A percentile compares a stretch with the other conserved stretches of the same genome.
These are phyloP conservation scores for Prosopocoilus inquinatus DNA, from an alignment of 2,888 invertebrate species.

Conservation along the genomic window DNA sequence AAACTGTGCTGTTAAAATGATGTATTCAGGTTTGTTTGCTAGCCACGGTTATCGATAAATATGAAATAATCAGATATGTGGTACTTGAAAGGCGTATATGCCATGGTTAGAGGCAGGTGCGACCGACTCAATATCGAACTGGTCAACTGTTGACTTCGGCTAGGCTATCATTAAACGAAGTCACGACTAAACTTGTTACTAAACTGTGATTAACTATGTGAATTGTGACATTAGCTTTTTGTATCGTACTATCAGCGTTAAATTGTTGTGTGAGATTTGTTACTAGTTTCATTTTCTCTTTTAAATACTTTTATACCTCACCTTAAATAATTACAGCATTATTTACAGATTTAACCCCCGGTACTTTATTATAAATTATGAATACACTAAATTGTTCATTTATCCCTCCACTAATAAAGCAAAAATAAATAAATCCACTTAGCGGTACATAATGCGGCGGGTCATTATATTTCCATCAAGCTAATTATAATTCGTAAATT, in stretches of 20 bases:
- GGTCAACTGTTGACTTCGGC: conserved; percentile 35
- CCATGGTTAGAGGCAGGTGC: conserved; percentile 10
- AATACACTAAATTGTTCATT: too few relatives aligned
- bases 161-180: conserved; percentile 42
- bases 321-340: too few relatives aligned
- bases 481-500: too few relatives aligned
- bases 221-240: conserved; percentile 42
- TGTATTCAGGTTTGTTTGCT: background rate
- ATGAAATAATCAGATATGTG: conserved; percentile 10
- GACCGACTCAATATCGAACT: conserved; percentile 28
- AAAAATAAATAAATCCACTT: too few relatives aligned
- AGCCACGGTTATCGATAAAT: conserved; percentile 12
- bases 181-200: conserved; percentile 41
- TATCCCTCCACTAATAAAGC: too few relatives aligned
- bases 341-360: too few relatives aligned
- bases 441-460: too few relatives aligned
- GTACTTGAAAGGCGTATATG: background rate
- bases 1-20: too few relatives aligned
- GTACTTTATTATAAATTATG: too few relatives aligned
- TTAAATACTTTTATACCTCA: too few relatives aligned
- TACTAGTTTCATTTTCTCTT: too few relatives aligned
- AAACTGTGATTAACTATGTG: conserved; percentile 42
- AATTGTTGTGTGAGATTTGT: conserved; percentile 1
- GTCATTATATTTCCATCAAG: too few relatives aligned
- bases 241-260: conserved; percentile 34